These are phyloP conservation scores for Serranochromis macrocephalus DNA, from an alignment of 2,113 vertebrate species.

Conservation along the genomic window DNA sequence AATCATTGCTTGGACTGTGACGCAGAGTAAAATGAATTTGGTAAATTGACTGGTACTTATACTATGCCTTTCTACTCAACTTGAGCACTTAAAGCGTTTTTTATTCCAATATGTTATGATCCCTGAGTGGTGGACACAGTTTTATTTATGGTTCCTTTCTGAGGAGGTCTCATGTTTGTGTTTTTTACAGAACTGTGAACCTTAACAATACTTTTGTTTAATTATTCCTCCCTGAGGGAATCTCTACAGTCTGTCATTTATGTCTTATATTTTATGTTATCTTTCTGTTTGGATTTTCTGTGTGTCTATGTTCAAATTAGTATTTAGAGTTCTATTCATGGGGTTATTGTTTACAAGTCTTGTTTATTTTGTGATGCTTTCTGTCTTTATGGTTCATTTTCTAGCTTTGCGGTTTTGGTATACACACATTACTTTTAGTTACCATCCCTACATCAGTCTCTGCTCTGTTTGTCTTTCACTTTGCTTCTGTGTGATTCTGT, in stretches of 20 bases:
- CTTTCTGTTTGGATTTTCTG: background rate
- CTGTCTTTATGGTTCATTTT: background rate
- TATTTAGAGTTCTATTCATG: background rate
- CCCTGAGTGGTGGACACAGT: background rate
- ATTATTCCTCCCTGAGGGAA: background rate
- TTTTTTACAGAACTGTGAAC: background rate
- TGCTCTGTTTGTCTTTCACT: background rate
- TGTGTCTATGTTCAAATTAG: background rate
- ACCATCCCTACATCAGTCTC: background rate
- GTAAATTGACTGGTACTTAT: background rate
- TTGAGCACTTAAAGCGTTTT: background rate
- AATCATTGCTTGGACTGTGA: background rate
- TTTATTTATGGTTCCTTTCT: background rate
- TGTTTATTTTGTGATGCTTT: background rate
- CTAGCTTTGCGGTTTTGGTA: background rate
- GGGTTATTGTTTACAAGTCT: background rate
- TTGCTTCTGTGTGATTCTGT: background rate
- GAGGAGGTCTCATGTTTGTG: background rate
- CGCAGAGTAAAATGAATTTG: background rate
- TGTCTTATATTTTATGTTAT: background rate
- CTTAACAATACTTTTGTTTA: background rate
- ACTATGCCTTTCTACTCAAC: background rate
- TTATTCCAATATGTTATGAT: background rate
- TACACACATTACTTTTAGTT: background rate
- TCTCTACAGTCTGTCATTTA: background rate